Base-by-base conservation (phyloP, 2,113 vertebrate species). In the Tympanuchus pallidicinctus region DNA sequence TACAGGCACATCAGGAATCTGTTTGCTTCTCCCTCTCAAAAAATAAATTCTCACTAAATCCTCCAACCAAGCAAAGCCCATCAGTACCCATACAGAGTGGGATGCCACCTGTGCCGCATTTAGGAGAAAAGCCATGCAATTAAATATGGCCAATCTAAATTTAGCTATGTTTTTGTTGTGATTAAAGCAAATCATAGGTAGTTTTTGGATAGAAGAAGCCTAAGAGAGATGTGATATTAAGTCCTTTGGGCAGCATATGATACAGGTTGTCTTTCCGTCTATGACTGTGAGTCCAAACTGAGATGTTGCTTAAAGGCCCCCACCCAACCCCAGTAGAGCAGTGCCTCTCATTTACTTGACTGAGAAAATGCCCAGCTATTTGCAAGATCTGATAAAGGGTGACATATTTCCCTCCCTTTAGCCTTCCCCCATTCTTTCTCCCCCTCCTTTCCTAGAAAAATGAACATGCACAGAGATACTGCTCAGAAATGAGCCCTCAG, bases 401-500 rank as follows among this genome's bases (percentile, higher is more conserved):
- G 94, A 96, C 94, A 88, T 45, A 74, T 59, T 92, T 91, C 85
- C 94, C 85, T 83, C 87, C 90, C 80, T 96, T 94, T 94, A 95
- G 95, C 96, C 90, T 90, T 80, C 86, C 60, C 47, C 21, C 89
- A 82, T 89, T 67, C 82, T 50, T 48, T 3, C 9, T 10, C 69
- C 59, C 45, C 9, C 11, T 12, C 19, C 42, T 78, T 97, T 91
- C 92, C 79, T 70, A 70, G 84, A 81, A 95, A 72, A 60, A 89
- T 52, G 88, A 95, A 94, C 93, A 83, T 5, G 65, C 71, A 86
- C 91, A 89, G 69, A 92, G 89, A 94, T 93, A 54, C n/a, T 77
- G 93, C 91, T 95, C 92, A 96, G 94, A 97, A 97, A 97, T 81
- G 94, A 96, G 81, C 96, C 94, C 72, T 97, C 95, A 92, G 95